Evolutionary conservation across 2,888 invertebrate species (phyloP), one percentile per base, ranked within the genome.

Genomic region (Diabrotica balteata): DNA sequence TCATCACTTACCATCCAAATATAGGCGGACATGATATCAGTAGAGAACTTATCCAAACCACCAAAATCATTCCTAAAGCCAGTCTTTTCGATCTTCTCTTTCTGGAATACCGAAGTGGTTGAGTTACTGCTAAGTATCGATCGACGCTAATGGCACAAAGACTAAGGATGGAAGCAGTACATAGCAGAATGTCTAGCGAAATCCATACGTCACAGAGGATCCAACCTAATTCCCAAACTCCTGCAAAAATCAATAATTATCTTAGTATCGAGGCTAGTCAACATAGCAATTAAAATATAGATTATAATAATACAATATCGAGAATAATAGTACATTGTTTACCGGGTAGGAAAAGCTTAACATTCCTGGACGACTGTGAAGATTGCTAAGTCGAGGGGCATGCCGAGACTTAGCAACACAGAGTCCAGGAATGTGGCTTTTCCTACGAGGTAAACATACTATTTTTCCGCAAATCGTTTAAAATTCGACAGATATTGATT

Each of bases 1-100:
- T 17, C 17, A 7, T 44, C 47, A 85, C 89, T 88, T 83, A 93
- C 95, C 96, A 96, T 78, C 95, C 96, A 75, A 97, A 89, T 85
- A 98, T 92, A 4, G 97, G 96, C 0, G 97, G 97, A 76, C 96
- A 95, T 11, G 97, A 97, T 70, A 98, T 97, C 47, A 95, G 88
- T 54, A 95, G 91, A 4, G 97, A 95, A 42, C 94, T 87, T 7
- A 93, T 86, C 98, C 97, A 98, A 0, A 97, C 97, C 55, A 91
- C 90, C 58, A 94, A 87, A 72, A 97, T 95, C 91, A 97, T 94
- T 10, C 93, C 86, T 61, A 94, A 88, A 0, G 95, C 96, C 68
- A 95, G 84, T 69, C 94, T 88, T 85, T 93, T 93, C 3, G 94
- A 93, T 66, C 97, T 90, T 77, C 96, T 87, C 78, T 95, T 89